Evolutionary conservation across 2,113 vertebrate species (phyloP).

Genomic region (Limanda limanda): DNA sequence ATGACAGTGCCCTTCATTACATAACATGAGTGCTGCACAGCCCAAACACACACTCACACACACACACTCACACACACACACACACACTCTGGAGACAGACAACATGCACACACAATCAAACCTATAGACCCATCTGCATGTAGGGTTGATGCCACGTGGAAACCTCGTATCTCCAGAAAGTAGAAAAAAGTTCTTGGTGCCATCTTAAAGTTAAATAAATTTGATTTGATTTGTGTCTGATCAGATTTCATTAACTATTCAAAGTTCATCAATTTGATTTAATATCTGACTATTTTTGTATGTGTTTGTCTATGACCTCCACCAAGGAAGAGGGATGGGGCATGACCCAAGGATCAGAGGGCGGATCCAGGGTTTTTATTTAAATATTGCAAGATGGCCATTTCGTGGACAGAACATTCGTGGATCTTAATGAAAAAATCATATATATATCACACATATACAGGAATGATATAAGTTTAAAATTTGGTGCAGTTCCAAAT

Average conservation of each 20-base stretch:
- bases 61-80: slow-evolving; percentile 19
- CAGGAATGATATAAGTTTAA: too few species aligned
- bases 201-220: background rate
- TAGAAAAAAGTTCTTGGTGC: background rate
- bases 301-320: background rate
- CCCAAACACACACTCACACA: slow-evolving; percentile 23
- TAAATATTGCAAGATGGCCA: too few species aligned
- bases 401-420: too few species aligned
- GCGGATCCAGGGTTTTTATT: too few species aligned
- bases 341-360: too few species aligned
- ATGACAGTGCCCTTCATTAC: slow-evolving; percentile 59
- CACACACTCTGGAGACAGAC: slow-evolving; percentile 11
- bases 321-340: too few species aligned
- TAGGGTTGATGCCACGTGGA: background rate
- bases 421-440: too few species aligned
- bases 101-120: slow-evolving; percentile 9
- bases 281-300: background rate
- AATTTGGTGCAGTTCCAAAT: too few species aligned
- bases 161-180: slow-evolving; percentile 2
- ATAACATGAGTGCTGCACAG: slow-evolving; percentile 47
- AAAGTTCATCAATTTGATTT: background rate
- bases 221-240: background rate
- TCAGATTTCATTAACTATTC: background rate
- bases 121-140: slow-evolving; percentile 1
- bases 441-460: too few species aligned